Conservation (phyloP, 2,797 vertebrate species). For the Takifugu rubripes region DNA sequence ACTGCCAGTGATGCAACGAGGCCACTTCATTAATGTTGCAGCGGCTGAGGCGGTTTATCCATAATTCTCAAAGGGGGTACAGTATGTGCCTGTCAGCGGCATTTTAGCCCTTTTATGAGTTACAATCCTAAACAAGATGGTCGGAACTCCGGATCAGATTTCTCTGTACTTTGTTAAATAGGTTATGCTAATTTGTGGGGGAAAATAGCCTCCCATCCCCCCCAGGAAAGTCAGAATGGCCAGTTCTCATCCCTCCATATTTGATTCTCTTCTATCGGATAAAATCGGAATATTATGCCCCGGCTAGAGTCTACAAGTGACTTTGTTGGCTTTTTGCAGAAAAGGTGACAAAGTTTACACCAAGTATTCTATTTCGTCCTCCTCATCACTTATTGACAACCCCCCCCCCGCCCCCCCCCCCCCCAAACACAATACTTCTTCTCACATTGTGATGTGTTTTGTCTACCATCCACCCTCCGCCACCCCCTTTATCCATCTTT, state of each 20-base stretch:
- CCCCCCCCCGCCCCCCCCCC: no score
- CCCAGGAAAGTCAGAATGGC: no score
- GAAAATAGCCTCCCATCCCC: no score
- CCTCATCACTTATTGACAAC: slow-evolving; percentile 47
- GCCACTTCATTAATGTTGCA: slow-evolving; percentile 18
- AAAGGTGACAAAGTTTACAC: slow-evolving; percentile 8
- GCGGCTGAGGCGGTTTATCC: slow-evolving; percentile 2
- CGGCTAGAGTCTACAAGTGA: no score
- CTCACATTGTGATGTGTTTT: slow-evolving; percentile 25
- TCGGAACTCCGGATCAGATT: no score
- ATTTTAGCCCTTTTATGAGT: not conserved
- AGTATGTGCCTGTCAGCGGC: slow-evolving; percentile 1
- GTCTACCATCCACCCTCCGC: not conserved
- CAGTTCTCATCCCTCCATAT: no score
- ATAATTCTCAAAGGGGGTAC: not conserved
- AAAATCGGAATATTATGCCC: no score
- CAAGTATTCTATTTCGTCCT: slow-evolving; percentile 52
- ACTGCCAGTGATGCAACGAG: slow-evolving; percentile 7
- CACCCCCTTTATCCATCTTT: slow-evolving; percentile 10
- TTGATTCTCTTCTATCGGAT: no score
- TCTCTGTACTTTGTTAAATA: no score
- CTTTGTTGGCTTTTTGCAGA: not conserved
- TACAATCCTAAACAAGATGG: not conserved
- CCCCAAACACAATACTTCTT: slow-evolving; percentile 29
- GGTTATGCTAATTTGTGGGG: no score